A percentile compares a stretch with the other conserved stretches of the same genome.
These are phyloP conservation scores for Atrina japonica DNA, from an alignment of 2,888 invertebrate species.

Conservation along the genomic window DNA sequence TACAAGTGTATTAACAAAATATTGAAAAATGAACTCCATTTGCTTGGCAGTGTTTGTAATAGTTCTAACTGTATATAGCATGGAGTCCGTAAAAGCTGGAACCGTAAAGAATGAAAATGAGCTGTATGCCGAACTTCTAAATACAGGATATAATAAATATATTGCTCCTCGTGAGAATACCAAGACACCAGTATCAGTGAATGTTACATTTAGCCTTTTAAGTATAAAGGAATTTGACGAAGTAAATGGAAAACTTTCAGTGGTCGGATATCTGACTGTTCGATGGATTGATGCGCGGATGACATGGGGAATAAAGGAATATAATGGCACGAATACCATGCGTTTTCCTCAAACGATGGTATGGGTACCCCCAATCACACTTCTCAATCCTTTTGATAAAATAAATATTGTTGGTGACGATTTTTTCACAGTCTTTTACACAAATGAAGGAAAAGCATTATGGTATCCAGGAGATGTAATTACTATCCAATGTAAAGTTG, in stretches of 20 bases:
- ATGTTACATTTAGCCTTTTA: constrained; percentile 38
- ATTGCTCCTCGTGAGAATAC: too few relatives aligned
- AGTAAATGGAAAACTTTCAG: constrained; percentile 46
- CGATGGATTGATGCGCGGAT: constrained; percentile 45
- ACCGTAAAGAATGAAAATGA: too few relatives aligned
- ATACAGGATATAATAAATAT: too few relatives aligned
- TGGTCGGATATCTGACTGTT: constrained; percentile 37
- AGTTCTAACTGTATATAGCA: too few relatives aligned
- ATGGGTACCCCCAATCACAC: constrained; percentile 45
- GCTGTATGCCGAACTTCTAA: too few relatives aligned
- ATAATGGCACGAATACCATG: constrained; percentile 27
- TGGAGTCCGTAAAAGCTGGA: too few relatives aligned
- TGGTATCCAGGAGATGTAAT: constrained; percentile 38
- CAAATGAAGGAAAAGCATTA: constrained; percentile 27
- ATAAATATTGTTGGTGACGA: constrained; percentile 37
- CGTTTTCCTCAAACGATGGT: constrained; percentile 23
- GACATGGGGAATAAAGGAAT: constrained; percentile 39
- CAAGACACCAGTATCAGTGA: constrained; percentile 31
- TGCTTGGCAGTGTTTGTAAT: too few relatives aligned
- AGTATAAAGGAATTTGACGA: constrained; percentile 52
- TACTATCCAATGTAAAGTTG: constrained; percentile 33
- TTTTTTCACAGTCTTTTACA: constrained; percentile 28
- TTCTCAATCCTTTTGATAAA: constrained; percentile 36
- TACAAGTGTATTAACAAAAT: too few relatives aligned
- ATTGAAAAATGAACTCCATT: too few relatives aligned